Evolutionary conservation across 2,113 vertebrate genomes (phyloP), one percentile per base, ranked within the genome.

Genomic region (Phycodurus eques): DNA sequence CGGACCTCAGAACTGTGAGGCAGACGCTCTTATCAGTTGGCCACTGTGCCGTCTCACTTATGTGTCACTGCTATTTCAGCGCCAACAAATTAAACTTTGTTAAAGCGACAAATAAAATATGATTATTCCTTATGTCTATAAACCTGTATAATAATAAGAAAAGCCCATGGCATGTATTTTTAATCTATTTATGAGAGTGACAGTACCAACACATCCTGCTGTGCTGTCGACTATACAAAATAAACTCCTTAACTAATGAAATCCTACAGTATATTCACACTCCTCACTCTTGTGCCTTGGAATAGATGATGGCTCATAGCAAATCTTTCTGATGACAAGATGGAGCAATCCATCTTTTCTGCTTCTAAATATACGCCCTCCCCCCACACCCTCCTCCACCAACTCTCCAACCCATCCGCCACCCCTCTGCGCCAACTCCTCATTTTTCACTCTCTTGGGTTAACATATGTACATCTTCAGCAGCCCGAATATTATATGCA

Each of bases 341-440:
- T 81, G 65, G 78, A 65, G 75, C 89, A 86, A 89, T 91, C 87
- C 82, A 80, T 89, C 87, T 88, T 89, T 17, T 42, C 33, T 63
- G 17, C 35, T 17, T 7, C 79, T 83, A 87, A 86, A 49, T 54
- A 9, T 33, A 49, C 43, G 62, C 27, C 43, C 39, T 19, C 13
- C 20, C 66, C 31, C 27, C 70, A 12, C 33, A 27, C 27, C 27
- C 27, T 27, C 27, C 27, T 27, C 27, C 27, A 27, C 27, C 27
- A 27, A 27, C 1, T 27, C 39, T 39, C 2, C 6, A 11, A 20
- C 60, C 35, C 33, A 11, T 27, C 64, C 39, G 5, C 44, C 20
- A 27, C 22, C 64, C 44, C 59, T 62, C 17, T 19, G 33, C 39
- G 33, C 49, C 56, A 2, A 17, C 20, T 43, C 43, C 8, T n/a